Base-by-base conservation (phyloP, 2,113 vertebrate genomes). In the Himantopus leucocephalus region DNA sequence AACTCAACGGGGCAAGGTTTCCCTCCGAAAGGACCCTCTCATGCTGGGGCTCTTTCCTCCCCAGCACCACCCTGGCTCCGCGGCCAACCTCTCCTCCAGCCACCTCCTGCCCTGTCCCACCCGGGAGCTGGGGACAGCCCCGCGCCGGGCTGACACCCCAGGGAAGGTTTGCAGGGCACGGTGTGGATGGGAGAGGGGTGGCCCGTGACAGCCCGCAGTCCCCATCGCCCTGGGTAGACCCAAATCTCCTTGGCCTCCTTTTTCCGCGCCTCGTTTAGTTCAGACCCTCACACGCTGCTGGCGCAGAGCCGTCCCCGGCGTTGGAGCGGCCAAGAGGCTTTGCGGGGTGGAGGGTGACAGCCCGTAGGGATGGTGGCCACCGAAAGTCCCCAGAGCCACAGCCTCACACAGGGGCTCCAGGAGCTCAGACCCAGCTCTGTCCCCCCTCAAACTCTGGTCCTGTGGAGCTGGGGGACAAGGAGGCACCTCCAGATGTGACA, bases 401-500 rank as follows among this genome's bases (percentile, higher is more conserved):
- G 10, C 67, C 16, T 39, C 6, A 24, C 19, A 3, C 8, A 22
- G 45, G 20, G 21, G 12, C 34, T 58, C 48, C 37, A 8, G 35
- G 53, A 47, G 17, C 16, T 14, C 23, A 58, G 37, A 48, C 32
- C 39, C 4, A 85, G 10, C 3, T 68, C 29, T 0, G 0, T 8
- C 10, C 45, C 18, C 39, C 5, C 4, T 7, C 14, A 18, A 14
- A 35, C 0, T 1, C 8, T 10, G 17, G 6, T 26, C 16, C 8
- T 27, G 53, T 12, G 15, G 52, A 53, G 43, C 24, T 52, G 45
- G 6, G 23, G 48, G 17, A 32, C 35, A 26, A 2, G 13, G 41
- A 41, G 32, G 2, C 5, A 8, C 24, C 35, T 43, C 27, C 5
- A 6, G 27, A 43, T 0, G 6, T 47, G 56, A 13, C 26, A 13